These are phyloP conservation scores for Anolis carolinensis DNA, from an alignment of 2,113 vertebrate genomes.

Conservation along the genomic window DNA sequence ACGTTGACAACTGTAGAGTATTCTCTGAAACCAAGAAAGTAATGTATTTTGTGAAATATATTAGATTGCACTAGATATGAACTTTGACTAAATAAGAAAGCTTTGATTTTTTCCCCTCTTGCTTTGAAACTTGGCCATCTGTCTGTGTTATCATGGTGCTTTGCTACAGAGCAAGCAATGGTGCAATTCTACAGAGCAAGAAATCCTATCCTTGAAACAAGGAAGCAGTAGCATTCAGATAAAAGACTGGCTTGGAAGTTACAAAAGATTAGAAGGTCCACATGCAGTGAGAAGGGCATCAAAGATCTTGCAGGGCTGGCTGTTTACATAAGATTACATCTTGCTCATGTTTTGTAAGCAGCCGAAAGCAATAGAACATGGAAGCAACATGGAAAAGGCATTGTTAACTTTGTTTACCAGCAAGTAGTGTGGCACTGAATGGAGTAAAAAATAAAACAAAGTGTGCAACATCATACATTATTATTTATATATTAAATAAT, in stretches of 20 bases:
- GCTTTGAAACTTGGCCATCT: neutral
- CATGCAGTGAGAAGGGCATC: slow-evolving; percentile 37
- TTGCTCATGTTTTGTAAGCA: slow-evolving; percentile 11
- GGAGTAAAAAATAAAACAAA: neutral
- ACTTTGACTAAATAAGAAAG: neutral
- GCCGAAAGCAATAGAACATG: neutral
- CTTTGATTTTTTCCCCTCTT: neutral
- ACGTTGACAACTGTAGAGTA: slow-evolving; percentile 29
- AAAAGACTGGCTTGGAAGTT: slow-evolving; percentile 36
- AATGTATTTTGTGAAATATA: neutral
- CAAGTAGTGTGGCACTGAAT: neutral
- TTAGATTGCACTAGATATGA: neutral
- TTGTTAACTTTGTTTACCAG: neutral
- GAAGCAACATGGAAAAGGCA: neutral
- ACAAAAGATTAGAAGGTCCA: slow-evolving; percentile 36
- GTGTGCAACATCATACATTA: neutral
- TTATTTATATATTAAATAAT: no score
- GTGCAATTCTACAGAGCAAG: slow-evolving; percentile 22
- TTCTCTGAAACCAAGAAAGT: slow-evolving; percentile 23
- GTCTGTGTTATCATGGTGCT: slow-evolving; percentile 26
- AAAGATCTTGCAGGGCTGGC: neutral
- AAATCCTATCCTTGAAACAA: slow-evolving; percentile 16
- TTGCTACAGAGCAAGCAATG: slow-evolving; percentile 3
- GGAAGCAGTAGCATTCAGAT: neutral
- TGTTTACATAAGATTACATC: slow-evolving; percentile 30